These are phyloP conservation scores for Pilophorus perplexus DNA, from an alignment of 2,888 invertebrate species.

Conservation along the genomic window DNA sequence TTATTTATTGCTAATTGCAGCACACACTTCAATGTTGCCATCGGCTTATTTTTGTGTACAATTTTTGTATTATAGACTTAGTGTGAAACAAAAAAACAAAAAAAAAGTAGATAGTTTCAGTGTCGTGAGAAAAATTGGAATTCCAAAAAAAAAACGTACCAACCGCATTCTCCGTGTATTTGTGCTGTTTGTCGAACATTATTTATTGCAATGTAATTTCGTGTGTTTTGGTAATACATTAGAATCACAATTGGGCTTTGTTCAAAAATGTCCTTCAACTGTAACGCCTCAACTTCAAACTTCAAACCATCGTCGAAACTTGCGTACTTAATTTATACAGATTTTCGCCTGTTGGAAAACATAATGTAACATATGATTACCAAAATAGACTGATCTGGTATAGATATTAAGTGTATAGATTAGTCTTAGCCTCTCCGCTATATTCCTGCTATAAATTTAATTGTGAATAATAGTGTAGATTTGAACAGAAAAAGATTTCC, in stretches of 20 bases:
- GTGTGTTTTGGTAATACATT: slow-evolving; percentile 40
- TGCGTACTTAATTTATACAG: slow-evolving; percentile 33
- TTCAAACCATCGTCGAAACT: too few relatives aligned
- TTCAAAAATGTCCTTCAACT: too few relatives aligned
- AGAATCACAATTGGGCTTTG: too few relatives aligned
- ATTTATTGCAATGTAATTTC: slow-evolving; percentile 36
- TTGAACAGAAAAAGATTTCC: too few relatives aligned
- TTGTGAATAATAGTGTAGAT: slow-evolving; percentile 36
- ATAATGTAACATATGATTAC: slow-evolving; percentile 45
- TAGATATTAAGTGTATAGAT: slow-evolving; percentile 36
- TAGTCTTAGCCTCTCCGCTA: slow-evolving; percentile 24
- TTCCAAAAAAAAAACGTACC: slow-evolving; percentile 14
- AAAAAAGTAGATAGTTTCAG: slow-evolving; percentile 18
- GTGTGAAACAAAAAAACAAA: too few relatives aligned
- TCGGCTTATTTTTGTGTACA: slow-evolving; percentile 45
- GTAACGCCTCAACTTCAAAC: too few relatives aligned
- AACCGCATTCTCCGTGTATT: slow-evolving; percentile 29
- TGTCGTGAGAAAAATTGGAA: slow-evolving; percentile 37
- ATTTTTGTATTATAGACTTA: slow-evolving; percentile 46
- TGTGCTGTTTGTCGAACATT: slow-evolving; percentile 33
- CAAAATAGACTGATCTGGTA: slow-evolving; percentile 47
- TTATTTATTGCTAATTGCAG: slow-evolving; percentile 38
- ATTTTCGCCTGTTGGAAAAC: slow-evolving; percentile 23
- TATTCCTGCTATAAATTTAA: slow-evolving; percentile 7
- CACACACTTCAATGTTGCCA: slow-evolving; percentile 44